Percentiles rank a stretch among this genome's conserved stretches.
Evolutionary conservation across 2,888 invertebrate species (phyloP).

Genomic region (Drosophila kambysellisi): DNA sequence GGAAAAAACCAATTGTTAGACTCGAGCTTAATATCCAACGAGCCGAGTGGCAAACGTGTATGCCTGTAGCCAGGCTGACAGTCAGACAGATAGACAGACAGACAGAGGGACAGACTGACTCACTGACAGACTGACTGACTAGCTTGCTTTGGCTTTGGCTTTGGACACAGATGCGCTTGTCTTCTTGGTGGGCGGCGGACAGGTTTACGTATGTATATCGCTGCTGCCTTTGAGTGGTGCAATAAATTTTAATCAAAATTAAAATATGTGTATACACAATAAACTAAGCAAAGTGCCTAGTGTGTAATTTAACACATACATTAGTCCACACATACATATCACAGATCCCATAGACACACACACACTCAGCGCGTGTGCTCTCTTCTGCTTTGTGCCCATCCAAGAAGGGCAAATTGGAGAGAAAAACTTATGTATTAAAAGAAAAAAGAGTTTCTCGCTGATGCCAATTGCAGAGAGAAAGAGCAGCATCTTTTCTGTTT

Average conservation of each 20-base stretch:
- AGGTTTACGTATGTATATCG: constrained; percentile 39
- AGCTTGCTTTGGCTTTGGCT: not conserved
- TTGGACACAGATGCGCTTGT: constrained; percentile 11
- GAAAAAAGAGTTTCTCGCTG: constrained; percentile 15
- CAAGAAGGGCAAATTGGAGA: constrained; percentile 14
- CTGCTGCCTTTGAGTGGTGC: constrained; percentile 65
- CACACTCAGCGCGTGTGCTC: constrained; percentile 65
- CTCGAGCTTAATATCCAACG: constrained; percentile 80
- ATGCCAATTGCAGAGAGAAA: not conserved
- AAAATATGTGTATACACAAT: constrained; percentile 69
- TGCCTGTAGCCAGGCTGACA: constrained; percentile 26
- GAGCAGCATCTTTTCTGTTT: not conserved
- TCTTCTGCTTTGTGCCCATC: constrained; percentile 37
- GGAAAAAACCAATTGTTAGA: constrained; percentile 85
- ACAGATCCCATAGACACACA: not conserved
- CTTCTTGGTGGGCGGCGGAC: constrained; percentile 53
- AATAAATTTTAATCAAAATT: constrained; percentile 82
- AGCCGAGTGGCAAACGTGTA: constrained; percentile 54
- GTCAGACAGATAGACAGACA: constrained; percentile 11
- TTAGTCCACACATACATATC: constrained; percentile 7
- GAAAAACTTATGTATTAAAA: not conserved
- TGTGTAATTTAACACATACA: constrained; percentile 43
- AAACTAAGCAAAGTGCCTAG: constrained; percentile 66
- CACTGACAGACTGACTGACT: constrained; percentile 6
- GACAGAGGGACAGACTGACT: not conserved